Percentiles rank a stretch among this genome's conserved stretches.
These are phyloP conservation scores for Mormyrops boulengeri DNA, from an alignment of 2,797 vertebrate genomes.

Conservation along the genomic window DNA sequence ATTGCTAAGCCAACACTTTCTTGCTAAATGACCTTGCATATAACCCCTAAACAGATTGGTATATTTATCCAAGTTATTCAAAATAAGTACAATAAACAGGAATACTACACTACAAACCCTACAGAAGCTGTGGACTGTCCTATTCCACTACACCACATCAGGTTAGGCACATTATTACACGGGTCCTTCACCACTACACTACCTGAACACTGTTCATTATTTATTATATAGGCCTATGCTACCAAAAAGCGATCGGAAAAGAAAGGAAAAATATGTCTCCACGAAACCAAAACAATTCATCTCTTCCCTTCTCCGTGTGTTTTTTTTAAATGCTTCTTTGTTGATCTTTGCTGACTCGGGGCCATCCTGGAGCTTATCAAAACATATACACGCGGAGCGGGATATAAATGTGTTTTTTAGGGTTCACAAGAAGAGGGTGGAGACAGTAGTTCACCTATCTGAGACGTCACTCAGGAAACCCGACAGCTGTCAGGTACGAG, in stretches of 20 bases:
- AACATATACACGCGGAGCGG: background rate
- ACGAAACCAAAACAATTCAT: background rate
- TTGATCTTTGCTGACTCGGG: background rate
- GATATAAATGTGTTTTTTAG: background rate
- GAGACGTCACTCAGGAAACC: constrained; percentile 42
- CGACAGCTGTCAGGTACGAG: constrained; percentile 56
- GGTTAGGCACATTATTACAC: background rate
- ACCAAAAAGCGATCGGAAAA: background rate
- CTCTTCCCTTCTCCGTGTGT: background rate
- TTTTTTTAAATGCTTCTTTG: background rate
- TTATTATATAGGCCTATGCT: background rate
- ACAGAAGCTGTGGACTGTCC: background rate
- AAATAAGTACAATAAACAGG: background rate
- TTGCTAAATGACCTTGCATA: background rate
- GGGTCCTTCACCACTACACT: background rate
- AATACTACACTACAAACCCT: background rate
- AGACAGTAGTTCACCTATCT: background rate
- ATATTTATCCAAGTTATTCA: background rate
- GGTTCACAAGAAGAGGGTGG: background rate
- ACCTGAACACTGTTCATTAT: background rate
- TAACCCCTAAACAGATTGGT: background rate
- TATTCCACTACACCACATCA: background rate
- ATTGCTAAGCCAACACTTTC: background rate
- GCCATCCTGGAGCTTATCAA: background rate
- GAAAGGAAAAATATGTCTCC: background rate